Evolutionary conservation across 2,113 vertebrate genomes (phyloP), one percentile per base, ranked within the genome.

Genomic region (Sander vitreus): DNA sequence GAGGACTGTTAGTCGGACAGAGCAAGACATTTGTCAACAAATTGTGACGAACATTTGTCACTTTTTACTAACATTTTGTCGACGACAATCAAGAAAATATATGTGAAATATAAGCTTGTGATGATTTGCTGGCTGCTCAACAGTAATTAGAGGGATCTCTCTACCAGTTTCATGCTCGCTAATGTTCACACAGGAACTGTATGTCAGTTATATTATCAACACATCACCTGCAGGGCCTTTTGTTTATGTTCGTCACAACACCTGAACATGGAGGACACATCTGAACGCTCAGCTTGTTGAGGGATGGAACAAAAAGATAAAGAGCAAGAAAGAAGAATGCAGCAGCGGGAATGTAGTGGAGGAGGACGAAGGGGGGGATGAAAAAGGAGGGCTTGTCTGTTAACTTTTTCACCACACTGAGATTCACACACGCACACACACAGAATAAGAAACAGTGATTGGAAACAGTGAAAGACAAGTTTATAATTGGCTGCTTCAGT

Each of bases 201-300:
- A 5, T 14, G 60, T 62, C 51, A 27, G 50, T 2, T 19, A 1
- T 67, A 33, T 60, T 54, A 71, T 85, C 65, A 77, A 0, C 73
- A 54, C 70, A 65, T 85, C 79, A 50, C 0, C 55, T 14, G 36
- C 55, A 3, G 45, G 14, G 9, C 64, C 25, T 74, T 83, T 59
- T 73, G 71, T 73, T 58, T 39, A 6, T 15, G 6, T 30, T 21
- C 67, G 80, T 45, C 84, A 78, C 66, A 86, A 76, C 89, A 89
- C 57, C 66, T 65, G 73, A 63, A 50, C 11, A 19, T 2, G 14
- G 71, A 2, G 27, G 64, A 54, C 64, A 54, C 54, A 55, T 55
- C 53, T 55, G 53, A n/a, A 63, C 62, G 27, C 47, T 82, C 71
- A 65, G 60, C 55, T 67, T 45, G 60, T 15, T 6, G 57, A 78